Base-by-base conservation (phyloP, 2,888 invertebrate genomes). In the Endomychus coccineus region DNA sequence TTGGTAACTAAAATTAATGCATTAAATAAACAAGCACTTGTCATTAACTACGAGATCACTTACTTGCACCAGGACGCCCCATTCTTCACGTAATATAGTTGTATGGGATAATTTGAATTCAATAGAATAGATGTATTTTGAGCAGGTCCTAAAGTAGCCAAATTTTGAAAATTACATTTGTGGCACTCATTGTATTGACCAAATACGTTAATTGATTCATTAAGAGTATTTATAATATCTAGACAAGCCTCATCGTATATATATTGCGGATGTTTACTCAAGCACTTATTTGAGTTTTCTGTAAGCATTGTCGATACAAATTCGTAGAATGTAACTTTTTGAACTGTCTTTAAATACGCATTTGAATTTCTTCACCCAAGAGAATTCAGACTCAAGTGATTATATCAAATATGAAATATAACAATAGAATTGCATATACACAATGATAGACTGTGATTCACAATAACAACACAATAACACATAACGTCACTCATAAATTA, bases 101-200 rank as follows among this genome's bases (percentile, higher is more conserved):
- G 39, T 27, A 64, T 45, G 3, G 58, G 50, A 42, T 64, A 67
- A 24, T 58, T 56, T 3, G 66, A 66, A 38, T 59, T 59, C 2
- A 64, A 50, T 25, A 63, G 47, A 27, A 66, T 36, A 4, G 65
- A 62, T 11, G 50, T 54, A 36, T 44, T 58, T 1, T 39, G 25
- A 27, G 45, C 34, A 2, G 58, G 48, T 10, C 29, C 36, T 4
- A 67, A 16, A 3, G 44, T 44, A 6, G 54, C 44, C 31, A 60
- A 46, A 16, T 54, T 51, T 52, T 60, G 57, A 38, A 57, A 63
- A 39, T 61, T 52, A 40, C 67, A 67, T 23, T 61, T 53, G 36
- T 61, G 55, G 48, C 67, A 67, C 41, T 67, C 64, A 11, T 53
- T 50, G 48, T 67, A 67, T 38, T 67, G 66, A 6, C 63, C 64